These are phyloP conservation scores for Campylorhamphus procurvoides DNA, from an alignment of 2,113 vertebrate species.

Conservation along the genomic window DNA sequence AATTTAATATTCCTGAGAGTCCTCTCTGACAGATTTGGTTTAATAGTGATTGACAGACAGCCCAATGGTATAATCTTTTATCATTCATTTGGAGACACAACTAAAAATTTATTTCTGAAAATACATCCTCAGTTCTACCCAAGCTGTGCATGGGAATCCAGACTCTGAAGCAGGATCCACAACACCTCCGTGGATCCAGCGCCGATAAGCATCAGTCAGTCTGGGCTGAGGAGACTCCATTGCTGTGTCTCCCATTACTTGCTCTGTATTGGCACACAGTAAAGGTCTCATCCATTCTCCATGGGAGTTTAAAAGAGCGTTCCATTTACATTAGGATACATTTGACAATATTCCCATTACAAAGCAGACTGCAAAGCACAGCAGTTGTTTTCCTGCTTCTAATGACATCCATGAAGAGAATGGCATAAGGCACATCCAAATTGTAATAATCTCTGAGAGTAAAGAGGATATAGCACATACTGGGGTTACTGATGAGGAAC, in stretches of 20 bases:
- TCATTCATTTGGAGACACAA: background rate
- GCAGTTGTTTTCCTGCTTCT: background rate
- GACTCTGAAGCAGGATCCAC: background rate
- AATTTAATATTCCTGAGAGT: background rate
- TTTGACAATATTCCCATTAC: background rate
- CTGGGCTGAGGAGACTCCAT: background rate
- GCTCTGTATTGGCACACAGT: background rate
- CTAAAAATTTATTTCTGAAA: background rate
- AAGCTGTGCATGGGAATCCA: background rate
- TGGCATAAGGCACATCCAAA: background rate
- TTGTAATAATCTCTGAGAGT: background rate
- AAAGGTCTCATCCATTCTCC: background rate
- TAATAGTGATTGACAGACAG: slow-evolving; percentile 16
- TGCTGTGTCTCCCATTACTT: background rate
- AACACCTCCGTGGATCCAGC: background rate
- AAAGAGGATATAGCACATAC: slow-evolving; percentile 16
- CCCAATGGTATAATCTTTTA: background rate
- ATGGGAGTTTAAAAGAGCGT: background rate
- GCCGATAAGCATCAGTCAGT: background rate
- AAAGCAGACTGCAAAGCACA: background rate
- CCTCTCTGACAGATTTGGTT: background rate
- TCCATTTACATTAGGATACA: background rate
- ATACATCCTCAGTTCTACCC: background rate
- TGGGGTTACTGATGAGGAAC: slow-evolving; percentile 60
- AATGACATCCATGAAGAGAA: background rate